Base-by-base conservation (phyloP, 2,797 vertebrate species). In the Esox lucius region DNA sequence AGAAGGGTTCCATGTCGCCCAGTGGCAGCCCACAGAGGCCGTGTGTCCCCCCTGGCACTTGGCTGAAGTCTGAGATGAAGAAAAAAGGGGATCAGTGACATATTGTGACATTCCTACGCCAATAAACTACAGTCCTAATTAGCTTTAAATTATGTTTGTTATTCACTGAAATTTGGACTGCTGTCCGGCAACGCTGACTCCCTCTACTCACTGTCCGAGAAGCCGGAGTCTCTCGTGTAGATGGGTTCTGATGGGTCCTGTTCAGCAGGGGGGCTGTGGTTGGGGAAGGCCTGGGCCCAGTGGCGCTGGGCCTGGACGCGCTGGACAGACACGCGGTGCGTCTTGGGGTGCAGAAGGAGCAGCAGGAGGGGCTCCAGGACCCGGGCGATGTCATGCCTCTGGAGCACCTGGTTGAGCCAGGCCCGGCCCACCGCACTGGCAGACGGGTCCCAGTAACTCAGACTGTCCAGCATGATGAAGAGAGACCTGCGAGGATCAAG, bases 401-500 rank as follows among this genome's bases (percentile, higher is more conserved):
- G 98, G 49, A 99, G 95, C 19, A 98, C 97, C 87, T 99, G 98
- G 89, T 96, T 97, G 70, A 99, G 88, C 98, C 98, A 99, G 68
- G 96, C 97, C 82, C 97, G 96, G 72, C 97, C 97, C 77, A 99
- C 96, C 46, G 98, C 96, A 75, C 96, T 98, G 0, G 95, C 96
- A 16, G 96, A 98, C 15, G 96, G 95, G 88, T 99, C 98, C 83
- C 97, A 95, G 78, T 96, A 98, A 84, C 96, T 97, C 72, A 99
- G 94, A 86, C 98, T 97, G 86, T 99, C 98, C 39, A 99, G 87
- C 98, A 99, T 99, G 87, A 99, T 98, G 90, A 98, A 98, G 1
- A 99, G 92, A 87, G 98, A 99, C 83, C 98, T 99, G 87, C 79
- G 56, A 39, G 17, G 35, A 39, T 39, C 39, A 35, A 39, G 35